A percentile compares a stretch with the other conserved stretches of the same genome.
Conservation (phyloP, 2,797 vertebrate genomes). For the Aldrovandia affinis region DNA sequence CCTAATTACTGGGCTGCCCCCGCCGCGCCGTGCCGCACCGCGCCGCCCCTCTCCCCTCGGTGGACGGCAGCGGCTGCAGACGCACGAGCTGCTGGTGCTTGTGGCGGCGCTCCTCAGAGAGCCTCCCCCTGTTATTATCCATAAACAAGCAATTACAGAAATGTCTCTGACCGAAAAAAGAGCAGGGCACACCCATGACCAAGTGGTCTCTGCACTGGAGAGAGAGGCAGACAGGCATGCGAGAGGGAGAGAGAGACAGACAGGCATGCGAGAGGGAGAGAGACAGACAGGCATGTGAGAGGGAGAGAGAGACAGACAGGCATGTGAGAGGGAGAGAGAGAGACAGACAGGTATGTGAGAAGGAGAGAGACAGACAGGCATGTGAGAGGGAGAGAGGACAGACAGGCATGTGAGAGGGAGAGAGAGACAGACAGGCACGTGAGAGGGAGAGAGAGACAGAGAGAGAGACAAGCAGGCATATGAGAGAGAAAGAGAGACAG, state of each 20-base stretch:
- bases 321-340: too few species aligned
- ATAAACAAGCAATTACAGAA: constrained; percentile 74
- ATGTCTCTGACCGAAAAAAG: constrained; percentile 61
- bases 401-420: too few species aligned
- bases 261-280: too few species aligned
- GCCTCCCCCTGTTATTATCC: constrained; percentile 72
- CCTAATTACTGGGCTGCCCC: constrained; percentile 65
- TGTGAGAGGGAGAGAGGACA: constrained; percentile 18
- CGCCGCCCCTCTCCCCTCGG: constrained; percentile 43
- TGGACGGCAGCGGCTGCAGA: constrained; percentile 60
- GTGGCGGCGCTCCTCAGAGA: constrained; percentile 60
- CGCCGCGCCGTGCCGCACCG: constrained; percentile 39
- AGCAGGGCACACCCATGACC: constrained; percentile 62
- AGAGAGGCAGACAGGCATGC: too few species aligned
- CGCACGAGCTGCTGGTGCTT: constrained; percentile 64
- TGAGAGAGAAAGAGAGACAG: too few species aligned
- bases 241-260: constrained; percentile 16
- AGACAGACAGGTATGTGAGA: constrained; percentile 44
- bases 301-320: background rate
- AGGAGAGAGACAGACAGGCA: constrained; percentile 52
- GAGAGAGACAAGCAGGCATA: too few species aligned
- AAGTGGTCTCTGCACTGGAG: constrained; percentile 55
- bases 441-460: constrained; percentile 16
- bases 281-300: too few species aligned
- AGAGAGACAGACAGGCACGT: too few species aligned